Conservation (phyloP, 2,888 invertebrate genomes). For the Sisyra terminalis region DNA sequence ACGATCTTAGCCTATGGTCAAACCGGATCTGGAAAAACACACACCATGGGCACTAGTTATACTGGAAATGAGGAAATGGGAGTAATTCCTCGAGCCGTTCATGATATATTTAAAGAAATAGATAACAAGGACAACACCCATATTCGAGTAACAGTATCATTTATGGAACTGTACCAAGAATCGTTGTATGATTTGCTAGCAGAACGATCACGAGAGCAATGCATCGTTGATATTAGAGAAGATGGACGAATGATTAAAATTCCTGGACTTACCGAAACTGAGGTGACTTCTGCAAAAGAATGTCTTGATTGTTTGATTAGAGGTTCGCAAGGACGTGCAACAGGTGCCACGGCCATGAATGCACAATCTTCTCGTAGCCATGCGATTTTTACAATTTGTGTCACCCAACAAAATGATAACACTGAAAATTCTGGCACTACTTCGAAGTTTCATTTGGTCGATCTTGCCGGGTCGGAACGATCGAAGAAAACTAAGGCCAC, state of each 20-base stretch:
- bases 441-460: constrained; percentile 81
- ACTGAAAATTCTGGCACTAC: constrained; percentile 52
- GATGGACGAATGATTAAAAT: constrained; percentile 40
- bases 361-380: constrained; percentile 76
- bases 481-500: constrained; percentile 81
- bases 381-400: constrained; percentile 68
- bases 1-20: constrained; percentile 92
- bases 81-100: constrained; percentile 73
- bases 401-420: constrained; percentile 43
- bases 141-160: constrained; percentile 60
- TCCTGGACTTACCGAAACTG: constrained; percentile 46
- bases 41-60: constrained; percentile 80
- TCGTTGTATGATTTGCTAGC: constrained; percentile 71
- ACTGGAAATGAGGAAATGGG: constrained; percentile 38
- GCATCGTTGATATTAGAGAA: constrained; percentile 67
- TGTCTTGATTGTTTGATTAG: constrained; percentile 48
- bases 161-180: constrained; percentile 83
- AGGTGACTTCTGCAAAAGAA: constrained; percentile 42
- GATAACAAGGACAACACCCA: constrained; percentile 39
- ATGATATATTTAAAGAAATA: constrained; percentile 60
- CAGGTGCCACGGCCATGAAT: constrained; percentile 88
- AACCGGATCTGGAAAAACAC: constrained; percentile 88
- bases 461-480: constrained; percentile 81
- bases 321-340: constrained; percentile 63
- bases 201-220: constrained; percentile 47